Conservation (phyloP, 2,888 invertebrate species). For the Erynnis tages region DNA sequence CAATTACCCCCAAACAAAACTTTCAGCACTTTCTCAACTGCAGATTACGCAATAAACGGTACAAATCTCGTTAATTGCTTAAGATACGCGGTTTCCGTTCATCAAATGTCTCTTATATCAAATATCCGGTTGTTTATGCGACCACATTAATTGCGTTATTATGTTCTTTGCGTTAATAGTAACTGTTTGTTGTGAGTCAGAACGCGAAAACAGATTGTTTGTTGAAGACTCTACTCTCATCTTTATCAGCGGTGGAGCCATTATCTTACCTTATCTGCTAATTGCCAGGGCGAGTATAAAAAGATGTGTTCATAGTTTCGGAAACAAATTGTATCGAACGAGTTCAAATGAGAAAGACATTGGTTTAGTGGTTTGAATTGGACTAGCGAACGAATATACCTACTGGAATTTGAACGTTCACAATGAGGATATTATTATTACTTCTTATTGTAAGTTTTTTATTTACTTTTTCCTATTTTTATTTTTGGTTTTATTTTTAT, state of each 20-base stretch:
- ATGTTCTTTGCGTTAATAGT: constrained; percentile 30
- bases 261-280: constrained; percentile 76
- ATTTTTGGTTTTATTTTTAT: constrained; percentile 1
- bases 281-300: constrained; percentile 68
- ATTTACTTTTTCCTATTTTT: constrained; percentile 20
- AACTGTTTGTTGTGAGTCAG: constrained; percentile 68
- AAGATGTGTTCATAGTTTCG: constrained; percentile 49
- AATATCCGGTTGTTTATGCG: constrained; percentile 61
- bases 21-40: too few species aligned
- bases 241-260: constrained; percentile 63
- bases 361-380: constrained; percentile 39
- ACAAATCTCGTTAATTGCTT: constrained; percentile 20
- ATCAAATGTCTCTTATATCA: constrained; percentile 36
- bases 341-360: constrained; percentile 59
- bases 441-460: constrained; percentile 66
- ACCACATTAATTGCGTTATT: constrained; percentile 44
- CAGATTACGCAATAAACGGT: not conserved
- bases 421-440: constrained; percentile 66
- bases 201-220: constrained; percentile 75
- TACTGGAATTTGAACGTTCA: constrained; percentile 51
- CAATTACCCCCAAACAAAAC: too few species aligned
- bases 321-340: constrained; percentile 66
- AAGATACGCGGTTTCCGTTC: constrained; percentile 49
- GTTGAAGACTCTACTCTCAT: constrained; percentile 51
- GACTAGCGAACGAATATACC: constrained; percentile 67